Evolutionary conservation across 2,888 invertebrate genomes (phyloP), one percentile per base, ranked within the genome.

Genomic region (Chironomus tentans): DNA sequence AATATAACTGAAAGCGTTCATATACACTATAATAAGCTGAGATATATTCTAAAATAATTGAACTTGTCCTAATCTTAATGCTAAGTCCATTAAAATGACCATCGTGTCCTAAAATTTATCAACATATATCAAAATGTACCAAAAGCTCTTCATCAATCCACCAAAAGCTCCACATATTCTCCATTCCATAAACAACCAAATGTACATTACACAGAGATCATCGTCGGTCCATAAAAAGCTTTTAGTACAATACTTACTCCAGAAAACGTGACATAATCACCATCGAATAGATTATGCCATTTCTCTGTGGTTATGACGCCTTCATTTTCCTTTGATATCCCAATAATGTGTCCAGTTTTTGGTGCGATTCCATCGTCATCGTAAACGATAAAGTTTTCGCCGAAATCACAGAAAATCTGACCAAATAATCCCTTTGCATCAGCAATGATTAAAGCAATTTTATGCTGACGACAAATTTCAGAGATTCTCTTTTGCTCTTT

Each of bases 321-420:
- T 80, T 95, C 93, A 61, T 86, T 85, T 79, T 94, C 94, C 71
- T 87, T 88, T 4, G 95, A 93, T 79, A 99, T 90, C 81, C 93
- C 92, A 12, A 98, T 97, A 68, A 99, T 89, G 94, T 98, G 95
- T 6, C 95, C 93, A 75, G 94, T 93, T 21, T 95, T 89, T 0
- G 94, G 93, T 79, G 92, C 91, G 82, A 98, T 97, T 0, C 99
- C 99, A 81, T 90, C 96, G 13, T 90, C 88, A 84, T 99, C 99
- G 76, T 91, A 88, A 4, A 98, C 92, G 12, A 90, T 90, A 82
- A 98, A 98, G 73, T 91, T 87, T 0, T 91, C 87, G 0, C 99
- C 98, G 85, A 99, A 97, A 85, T 99, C 99, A 84, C 97, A 97
- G 85, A 99, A 99, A 24, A 99, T 90, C 84, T 95, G 91, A 0